Conservation (phyloP, 37 sponge, comb jelly and placozoan species). For the Ephydatia muelleri region DNA sequence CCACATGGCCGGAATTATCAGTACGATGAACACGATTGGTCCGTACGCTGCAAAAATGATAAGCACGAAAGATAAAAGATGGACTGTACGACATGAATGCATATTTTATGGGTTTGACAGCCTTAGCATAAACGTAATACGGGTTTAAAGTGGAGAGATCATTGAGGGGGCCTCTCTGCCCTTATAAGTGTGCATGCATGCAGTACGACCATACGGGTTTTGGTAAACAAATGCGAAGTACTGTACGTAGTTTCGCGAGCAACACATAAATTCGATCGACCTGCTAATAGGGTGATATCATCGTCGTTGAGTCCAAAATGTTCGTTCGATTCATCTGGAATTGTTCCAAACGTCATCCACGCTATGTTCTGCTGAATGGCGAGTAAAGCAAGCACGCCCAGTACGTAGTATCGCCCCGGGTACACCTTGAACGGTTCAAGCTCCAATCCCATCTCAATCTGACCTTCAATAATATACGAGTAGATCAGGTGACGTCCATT, state of each 20-base stretch:
- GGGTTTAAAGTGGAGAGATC: no score
- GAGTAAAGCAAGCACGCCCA: conserved; percentile 12
- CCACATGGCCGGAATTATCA: conserved; percentile 33
- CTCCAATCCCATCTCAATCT: no score
- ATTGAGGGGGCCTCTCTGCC: no score
- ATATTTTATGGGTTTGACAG: no score
- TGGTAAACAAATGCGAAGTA: no score
- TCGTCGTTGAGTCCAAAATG: conserved; percentile 25
- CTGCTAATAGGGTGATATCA: conserved; percentile 27
- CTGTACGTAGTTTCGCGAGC: no score
- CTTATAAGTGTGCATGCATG: no score
- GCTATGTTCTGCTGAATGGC: conserved; percentile 25
- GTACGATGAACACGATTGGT: conserved; percentile 32
- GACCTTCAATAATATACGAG: no score
- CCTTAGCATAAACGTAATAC: no score
- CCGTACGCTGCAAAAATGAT: conserved; percentile 13
- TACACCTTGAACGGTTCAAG: background rate
- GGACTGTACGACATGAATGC: no score
- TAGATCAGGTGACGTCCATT: no score
- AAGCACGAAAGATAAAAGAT: background rate
- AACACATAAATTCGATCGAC: conserved; percentile 6
- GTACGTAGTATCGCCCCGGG: conserved; percentile 27
- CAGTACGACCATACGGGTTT: no score
- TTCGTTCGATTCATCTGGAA: conserved; percentile 5
- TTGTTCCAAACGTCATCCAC: conserved; percentile 48